A percentile compares a stretch with the other conserved stretches of the same genome.
These are phyloP conservation scores for Laothoe populi DNA, from an alignment of 2,888 invertebrate genomes.

Conservation along the genomic window DNA sequence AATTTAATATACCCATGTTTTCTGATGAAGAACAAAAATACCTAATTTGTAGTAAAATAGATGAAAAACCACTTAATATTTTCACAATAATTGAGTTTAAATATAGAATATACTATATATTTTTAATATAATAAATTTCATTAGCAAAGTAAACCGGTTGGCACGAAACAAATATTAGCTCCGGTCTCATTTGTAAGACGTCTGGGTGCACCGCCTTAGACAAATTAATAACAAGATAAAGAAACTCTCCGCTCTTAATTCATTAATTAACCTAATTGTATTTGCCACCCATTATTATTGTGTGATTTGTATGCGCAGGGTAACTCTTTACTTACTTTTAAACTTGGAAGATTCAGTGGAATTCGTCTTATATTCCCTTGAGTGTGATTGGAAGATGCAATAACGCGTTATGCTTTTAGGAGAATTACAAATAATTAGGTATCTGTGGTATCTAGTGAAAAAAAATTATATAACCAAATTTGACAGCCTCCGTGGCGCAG, in stretches of 20 bases:
- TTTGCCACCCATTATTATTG: conserved; percentile 79
- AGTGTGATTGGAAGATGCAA: not conserved
- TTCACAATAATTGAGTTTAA: not conserved
- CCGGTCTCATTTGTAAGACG: conserved; percentile 77
- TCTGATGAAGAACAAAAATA: too few relatives aligned
- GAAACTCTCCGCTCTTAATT: conserved; percentile 83
- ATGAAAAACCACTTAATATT: not conserved
- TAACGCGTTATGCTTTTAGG: not conserved
- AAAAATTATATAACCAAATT: too few relatives aligned
- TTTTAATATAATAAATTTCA: conserved; percentile 13
- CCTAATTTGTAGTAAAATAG: too few relatives aligned
- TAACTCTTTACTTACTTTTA: conserved; percentile 32
- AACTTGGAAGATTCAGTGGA: not conserved
- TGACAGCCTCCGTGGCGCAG: too few relatives aligned
- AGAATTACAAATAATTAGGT: too few relatives aligned
- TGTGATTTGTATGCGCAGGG: conserved; percentile 43
- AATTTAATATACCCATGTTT: too few relatives aligned
- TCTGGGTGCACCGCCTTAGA: conserved; percentile 72
- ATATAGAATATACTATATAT: not conserved
- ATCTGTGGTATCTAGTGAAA: too few relatives aligned
- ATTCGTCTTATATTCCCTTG: not conserved
- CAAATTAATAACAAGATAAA: conserved; percentile 85
- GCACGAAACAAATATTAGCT: conserved; percentile 70
- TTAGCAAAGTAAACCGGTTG: conserved; percentile 44
- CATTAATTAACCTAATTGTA: conserved; percentile 85